Percentiles rank a stretch among this genome's conserved stretches.
phyloP scores from a whole-genome alignment of 2,888 invertebrate species.

The Oxycera nigricornis region DNA sequence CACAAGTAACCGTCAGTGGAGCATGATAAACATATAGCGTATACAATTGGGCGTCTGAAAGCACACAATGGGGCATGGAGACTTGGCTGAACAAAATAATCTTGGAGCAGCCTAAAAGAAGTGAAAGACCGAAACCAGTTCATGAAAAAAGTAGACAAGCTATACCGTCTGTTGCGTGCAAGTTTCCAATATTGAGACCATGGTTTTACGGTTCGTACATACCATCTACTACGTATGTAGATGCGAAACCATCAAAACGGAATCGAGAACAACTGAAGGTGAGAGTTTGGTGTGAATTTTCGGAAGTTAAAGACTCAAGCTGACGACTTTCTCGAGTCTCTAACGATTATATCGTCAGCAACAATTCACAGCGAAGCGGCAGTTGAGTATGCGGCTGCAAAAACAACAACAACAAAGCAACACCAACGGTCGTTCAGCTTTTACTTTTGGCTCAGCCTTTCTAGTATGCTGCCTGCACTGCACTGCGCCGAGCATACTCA shows the following conservation, averaged over 20 bases:
- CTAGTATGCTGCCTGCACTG: background rate
- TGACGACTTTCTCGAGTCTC: conserved; percentile 20
- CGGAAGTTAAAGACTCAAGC: conserved; percentile 6
- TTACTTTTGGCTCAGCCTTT: conserved; percentile 8
- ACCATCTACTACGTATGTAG: background rate
- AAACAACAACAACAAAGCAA: background rate
- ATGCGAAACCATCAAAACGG: background rate
- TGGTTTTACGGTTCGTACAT: background rate
- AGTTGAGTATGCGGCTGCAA: background rate
- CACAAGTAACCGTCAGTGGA: background rate
- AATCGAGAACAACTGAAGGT: conserved; percentile 48
- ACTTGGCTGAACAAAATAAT: background rate
- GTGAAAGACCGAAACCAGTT: conserved; percentile 27
- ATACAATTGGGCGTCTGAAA: too few relatives aligned
- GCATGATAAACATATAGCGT: too few relatives aligned
- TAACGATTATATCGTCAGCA: conserved; percentile 6
- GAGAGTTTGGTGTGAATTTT: conserved; percentile 55
- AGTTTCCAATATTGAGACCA: background rate
- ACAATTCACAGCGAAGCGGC: background rate
- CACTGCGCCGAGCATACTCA: too few relatives aligned
- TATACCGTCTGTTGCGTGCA: background rate
- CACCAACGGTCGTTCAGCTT: conserved; percentile 6
- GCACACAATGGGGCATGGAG: too few relatives aligned
- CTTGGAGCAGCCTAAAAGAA: background rate
- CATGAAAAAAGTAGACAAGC: conserved; percentile 20